Evolutionary conservation across 1,140 invertebrate species (phyloP).

Genomic region (Apis florea): DNA sequence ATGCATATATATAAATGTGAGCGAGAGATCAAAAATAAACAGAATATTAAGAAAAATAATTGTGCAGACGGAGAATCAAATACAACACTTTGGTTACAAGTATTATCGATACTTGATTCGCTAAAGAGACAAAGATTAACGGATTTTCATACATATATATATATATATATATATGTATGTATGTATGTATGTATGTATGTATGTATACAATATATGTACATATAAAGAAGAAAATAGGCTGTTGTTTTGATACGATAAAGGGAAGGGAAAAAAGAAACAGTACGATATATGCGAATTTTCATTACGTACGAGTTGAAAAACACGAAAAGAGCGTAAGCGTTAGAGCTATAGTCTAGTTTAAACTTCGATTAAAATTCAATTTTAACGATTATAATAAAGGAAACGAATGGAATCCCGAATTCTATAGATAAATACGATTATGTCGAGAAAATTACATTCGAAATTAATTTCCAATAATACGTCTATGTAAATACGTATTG

Average conservation of each 20-base stretch:
- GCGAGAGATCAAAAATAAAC: background rate
- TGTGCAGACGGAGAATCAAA: background rate
- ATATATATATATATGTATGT: background rate
- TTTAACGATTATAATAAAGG: background rate
- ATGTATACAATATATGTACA: background rate
- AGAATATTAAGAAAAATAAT: background rate
- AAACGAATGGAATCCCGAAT: background rate
- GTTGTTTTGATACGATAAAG: background rate
- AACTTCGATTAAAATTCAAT: background rate
- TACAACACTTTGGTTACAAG: slow-evolving; percentile 6
- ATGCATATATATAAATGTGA: background rate
- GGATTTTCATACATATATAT: no score
- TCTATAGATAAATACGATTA: background rate
- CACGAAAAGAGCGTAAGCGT: background rate
- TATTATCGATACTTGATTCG: background rate
- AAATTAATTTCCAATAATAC: background rate
- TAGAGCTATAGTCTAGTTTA: background rate
- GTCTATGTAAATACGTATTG: no score
- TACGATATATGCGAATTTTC: background rate
- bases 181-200: background rate
- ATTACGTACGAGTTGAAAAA: background rate
- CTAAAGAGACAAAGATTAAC: slow-evolving; percentile 21
- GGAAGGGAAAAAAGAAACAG: background rate
- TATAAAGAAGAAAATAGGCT: background rate
- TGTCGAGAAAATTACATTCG: background rate